Conservation (phyloP, 2,113 vertebrate species). For the Plotosus lineatus region DNA sequence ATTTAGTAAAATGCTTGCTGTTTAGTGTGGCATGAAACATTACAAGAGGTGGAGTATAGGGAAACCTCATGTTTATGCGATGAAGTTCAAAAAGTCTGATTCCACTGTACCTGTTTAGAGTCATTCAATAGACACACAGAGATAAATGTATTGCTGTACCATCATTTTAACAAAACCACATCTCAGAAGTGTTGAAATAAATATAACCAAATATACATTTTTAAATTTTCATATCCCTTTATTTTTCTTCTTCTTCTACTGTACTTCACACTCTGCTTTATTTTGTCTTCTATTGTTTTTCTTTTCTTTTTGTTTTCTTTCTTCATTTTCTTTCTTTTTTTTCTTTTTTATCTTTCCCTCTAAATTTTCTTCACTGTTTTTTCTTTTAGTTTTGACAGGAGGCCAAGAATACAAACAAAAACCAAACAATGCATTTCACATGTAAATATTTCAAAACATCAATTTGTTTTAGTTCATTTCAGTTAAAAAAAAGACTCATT, state of each 20-base stretch:
- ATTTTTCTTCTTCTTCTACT: background rate
- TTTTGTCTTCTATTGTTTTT: background rate
- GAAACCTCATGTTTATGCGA: background rate
- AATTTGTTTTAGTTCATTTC: background rate
- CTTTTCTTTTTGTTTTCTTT: too few relatives aligned
- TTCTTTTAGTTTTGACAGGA: background rate
- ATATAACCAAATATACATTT: too few relatives aligned
- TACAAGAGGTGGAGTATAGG: background rate
- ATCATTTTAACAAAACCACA: background rate
- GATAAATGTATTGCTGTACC: too few relatives aligned
- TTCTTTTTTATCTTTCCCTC: background rate
- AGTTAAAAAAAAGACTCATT: background rate
- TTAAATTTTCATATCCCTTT: too few relatives aligned
- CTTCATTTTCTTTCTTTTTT: background rate
- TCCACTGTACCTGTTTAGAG: background rate
- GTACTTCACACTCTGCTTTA: background rate
- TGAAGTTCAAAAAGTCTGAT: background rate
- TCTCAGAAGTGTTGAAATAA: background rate
- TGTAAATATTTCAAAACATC: too few relatives aligned
- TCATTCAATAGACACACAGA: background rate
- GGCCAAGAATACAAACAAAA: background rate
- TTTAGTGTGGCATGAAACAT: conserved; percentile 20
- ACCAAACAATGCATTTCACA: background rate
- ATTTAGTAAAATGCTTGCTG: conserved; percentile 5
- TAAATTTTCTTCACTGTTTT: background rate